Base-by-base conservation (phyloP, 2,113 vertebrate genomes). In the Cottus gobio region DNA sequence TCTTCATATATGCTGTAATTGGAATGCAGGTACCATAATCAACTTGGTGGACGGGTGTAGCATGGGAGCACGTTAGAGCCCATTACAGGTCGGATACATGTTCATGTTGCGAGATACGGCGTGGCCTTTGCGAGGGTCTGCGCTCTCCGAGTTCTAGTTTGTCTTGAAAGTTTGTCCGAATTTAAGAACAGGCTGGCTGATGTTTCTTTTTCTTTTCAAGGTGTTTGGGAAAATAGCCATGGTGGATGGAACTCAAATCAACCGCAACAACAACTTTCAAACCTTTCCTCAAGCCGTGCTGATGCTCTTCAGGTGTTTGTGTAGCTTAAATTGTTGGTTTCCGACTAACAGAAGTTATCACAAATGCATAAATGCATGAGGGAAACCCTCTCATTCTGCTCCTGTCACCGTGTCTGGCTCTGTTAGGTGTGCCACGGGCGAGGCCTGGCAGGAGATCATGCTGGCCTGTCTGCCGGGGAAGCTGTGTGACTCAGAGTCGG, bases 361-460 rank as follows among this genome's bases (percentile, higher is more conserved):
- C n/a, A 13, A 3, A 68, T 60, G 7, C 12, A 48, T 28, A 2
- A 20, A 24, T 28, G 13, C 5, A 24, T 34, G n/a, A 22, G 15
- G 10, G 26, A 6, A 57, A 13, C 2, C 12, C 36, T 4, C 34
- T 42, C 10, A 2, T 46, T 60, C 7, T 64, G 16, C 18, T 52
- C 5, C 5, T 80, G 4, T 71, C 36, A 12, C 26, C 44, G 1
- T 58, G 22, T 71, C 1, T 54, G 6, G 12, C 58, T 61, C 8
- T 7, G 0, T 80, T 50, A 99, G 98, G 91, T 99, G 98, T 95
- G 98, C 98, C 0, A 99, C 98, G 0, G 98, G 98, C 1, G 98
- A 99, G 86, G 97, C 97, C 36, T 99, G 98, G 98, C 98, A 99
- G 91, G 97, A 99, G 76, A 99, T 99, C 87, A 99, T 99, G 98